Conservation (phyloP, 1,140 invertebrate species). For the Pseudomyrmex flavicornis region DNA sequence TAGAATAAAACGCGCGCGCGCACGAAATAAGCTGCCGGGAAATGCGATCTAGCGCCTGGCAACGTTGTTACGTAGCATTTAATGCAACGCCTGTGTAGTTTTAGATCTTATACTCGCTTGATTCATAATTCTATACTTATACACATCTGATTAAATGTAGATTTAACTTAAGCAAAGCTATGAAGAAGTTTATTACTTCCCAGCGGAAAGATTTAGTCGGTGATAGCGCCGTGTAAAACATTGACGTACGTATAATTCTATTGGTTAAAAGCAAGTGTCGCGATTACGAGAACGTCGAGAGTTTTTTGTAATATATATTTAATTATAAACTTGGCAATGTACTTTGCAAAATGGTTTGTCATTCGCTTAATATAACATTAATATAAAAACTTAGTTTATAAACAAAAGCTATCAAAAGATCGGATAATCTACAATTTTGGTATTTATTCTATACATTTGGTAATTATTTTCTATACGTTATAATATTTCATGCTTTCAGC, state of each 20-base stretch:
- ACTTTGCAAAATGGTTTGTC: background rate
- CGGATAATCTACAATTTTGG: too few relatives aligned
- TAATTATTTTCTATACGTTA: background rate
- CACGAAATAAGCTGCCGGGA: conserved; percentile 5
- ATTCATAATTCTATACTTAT: conserved; percentile 21
- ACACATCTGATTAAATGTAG: conserved; percentile 41
- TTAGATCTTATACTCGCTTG: conserved; percentile 11
- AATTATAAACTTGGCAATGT: conserved; percentile 27
- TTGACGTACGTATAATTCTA: conserved; percentile 15
- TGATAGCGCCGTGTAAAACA: conserved; percentile 31
- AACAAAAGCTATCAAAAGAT: too few relatives aligned
- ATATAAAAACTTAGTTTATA: background rate
- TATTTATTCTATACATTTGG: background rate
- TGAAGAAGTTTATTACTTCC: conserved; percentile 1
- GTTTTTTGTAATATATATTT: conserved; percentile 12
- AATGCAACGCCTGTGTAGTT: conserved; percentile 1
- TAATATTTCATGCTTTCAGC: background rate
- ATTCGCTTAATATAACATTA: background rate
- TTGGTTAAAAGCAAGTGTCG: conserved; percentile 6
- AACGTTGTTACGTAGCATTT: conserved; percentile 33
- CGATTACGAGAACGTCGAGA: conserved; percentile 19
- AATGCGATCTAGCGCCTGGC: conserved; percentile 12
- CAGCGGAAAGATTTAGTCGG: conserved; percentile 25
- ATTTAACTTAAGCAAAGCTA: conserved; percentile 31
- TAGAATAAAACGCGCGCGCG: background rate